A percentile compares a stretch with the other conserved stretches of the same genome.
These are phyloP conservation scores for Epizoanthus stellaris DNA, from an alignment of 92 coral and sea anemone species.

Conservation along the genomic window DNA sequence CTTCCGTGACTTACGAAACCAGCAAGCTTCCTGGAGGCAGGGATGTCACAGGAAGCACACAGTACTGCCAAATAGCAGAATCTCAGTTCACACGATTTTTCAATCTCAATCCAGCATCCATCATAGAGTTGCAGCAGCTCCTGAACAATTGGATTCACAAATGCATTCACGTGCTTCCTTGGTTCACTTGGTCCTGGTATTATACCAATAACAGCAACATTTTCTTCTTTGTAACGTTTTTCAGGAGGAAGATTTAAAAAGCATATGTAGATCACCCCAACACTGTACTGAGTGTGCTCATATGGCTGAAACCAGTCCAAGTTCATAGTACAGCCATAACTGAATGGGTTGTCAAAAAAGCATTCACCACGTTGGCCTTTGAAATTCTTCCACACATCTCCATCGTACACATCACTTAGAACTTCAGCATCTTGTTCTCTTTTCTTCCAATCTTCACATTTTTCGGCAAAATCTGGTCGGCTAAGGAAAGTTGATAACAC, in stretches of 20 bases:
- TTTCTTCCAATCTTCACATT: constrained; percentile 43
- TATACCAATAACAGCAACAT: constrained; percentile 50
- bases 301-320: constrained; percentile 58
- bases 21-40: constrained; percentile 60
- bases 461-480: constrained; percentile 47
- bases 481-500: constrained; percentile 28
- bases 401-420: constrained; percentile 50
- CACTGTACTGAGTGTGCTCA: constrained; percentile 45
- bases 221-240: constrained; percentile 49
- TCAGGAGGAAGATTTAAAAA: constrained; percentile 51
- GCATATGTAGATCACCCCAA: constrained; percentile 44
- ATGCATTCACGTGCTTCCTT: constrained; percentile 24
- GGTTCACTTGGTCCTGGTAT: constrained; percentile 51
- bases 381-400: constrained; percentile 43
- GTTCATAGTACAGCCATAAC: constrained; percentile 49
- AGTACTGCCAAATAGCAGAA: constrained; percentile 43
- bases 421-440: constrained; percentile 19
- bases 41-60: constrained; percentile 59
- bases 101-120: constrained; percentile 47
- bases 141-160: constrained; percentile 11
- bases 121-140: constrained; percentile 45
- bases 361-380: constrained; percentile 28
- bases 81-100: constrained; percentile 28
- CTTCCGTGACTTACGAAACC: constrained; percentile 44
- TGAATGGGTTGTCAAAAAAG: constrained; percentile 32